Percentiles rank a stretch among this genome's conserved stretches.
phyloP scores from a whole-genome alignment of 2,888 invertebrate species.

The Dryomyza anilis region DNA sequence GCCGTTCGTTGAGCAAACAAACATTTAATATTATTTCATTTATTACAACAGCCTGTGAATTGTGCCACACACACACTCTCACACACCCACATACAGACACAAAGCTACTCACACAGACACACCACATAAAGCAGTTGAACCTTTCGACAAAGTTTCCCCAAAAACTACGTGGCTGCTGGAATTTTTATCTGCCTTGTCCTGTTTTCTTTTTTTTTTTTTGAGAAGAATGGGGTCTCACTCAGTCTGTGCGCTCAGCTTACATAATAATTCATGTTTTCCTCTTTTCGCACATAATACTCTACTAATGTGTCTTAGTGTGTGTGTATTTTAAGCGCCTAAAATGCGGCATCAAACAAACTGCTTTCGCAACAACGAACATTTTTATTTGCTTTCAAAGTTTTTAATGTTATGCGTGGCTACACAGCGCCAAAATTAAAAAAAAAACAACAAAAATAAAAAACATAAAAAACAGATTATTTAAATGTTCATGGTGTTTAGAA shows the following conservation, averaged over 20 bases:
- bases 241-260: slow-evolving; percentile 39
- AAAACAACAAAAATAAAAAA: no score
- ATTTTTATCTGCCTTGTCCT: slow-evolving; percentile 14
- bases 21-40: slow-evolving; percentile 29
- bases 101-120: slow-evolving; percentile 1
- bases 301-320: background rate
- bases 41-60: slow-evolving; percentile 19
- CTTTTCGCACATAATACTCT: slow-evolving; percentile 38
- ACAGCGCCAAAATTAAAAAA: no score
- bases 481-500: no score
- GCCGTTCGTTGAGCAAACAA: background rate
- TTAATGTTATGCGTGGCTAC: no score
- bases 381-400: no score
- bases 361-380: no score
- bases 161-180: slow-evolving; percentile 31
- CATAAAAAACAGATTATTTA: no score
- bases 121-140: slow-evolving; percentile 27
- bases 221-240: no score
- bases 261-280: slow-evolving; percentile 55
- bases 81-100: slow-evolving; percentile 38
- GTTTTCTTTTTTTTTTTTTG: background rate
- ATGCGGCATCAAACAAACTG: no score
- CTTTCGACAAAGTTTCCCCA: slow-evolving; percentile 44
- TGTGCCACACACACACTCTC: slow-evolving; percentile 27
- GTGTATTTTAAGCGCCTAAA: no score